Conservation (phyloP, 2,888 invertebrate genomes). For the Eristalinus sepulchralis region DNA sequence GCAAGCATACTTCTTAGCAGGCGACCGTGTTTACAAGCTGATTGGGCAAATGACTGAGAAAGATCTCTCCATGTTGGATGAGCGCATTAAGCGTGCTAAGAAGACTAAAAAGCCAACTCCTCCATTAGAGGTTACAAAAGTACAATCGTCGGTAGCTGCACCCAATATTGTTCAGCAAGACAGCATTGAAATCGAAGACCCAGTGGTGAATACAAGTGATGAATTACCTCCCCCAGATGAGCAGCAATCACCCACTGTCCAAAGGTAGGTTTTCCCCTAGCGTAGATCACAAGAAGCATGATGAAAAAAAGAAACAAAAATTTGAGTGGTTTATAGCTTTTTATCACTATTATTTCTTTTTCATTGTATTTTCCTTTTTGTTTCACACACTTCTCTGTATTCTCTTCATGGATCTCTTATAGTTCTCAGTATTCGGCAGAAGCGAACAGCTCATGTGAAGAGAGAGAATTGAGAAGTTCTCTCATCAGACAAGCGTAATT, state of each 20-base stretch:
- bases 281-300: slow-evolving; percentile 47
- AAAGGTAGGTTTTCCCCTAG: slow-evolving; percentile 36
- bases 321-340: slow-evolving; percentile 60
- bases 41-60: slow-evolving; percentile 97
- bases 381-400: slow-evolving; percentile 63
- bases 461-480: slow-evolving; percentile 74
- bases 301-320: background rate
- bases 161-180: slow-evolving; percentile 78
- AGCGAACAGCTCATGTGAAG: slow-evolving; percentile 73
- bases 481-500: slow-evolving; percentile 77
- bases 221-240: slow-evolving; percentile 79
- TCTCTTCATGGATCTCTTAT: slow-evolving; percentile 72
- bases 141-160: slow-evolving; percentile 77
- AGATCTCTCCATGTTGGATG: slow-evolving; percentile 95
- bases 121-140: slow-evolving; percentile 78
- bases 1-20: slow-evolving; percentile 93
- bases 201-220: slow-evolving; percentile 78
- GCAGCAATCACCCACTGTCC: slow-evolving; percentile 74
- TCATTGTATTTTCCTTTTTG: slow-evolving; percentile 73
- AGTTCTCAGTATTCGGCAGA: slow-evolving; percentile 74
- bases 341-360: slow-evolving; percentile 39
- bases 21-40: slow-evolving; percentile 93
- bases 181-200: slow-evolving; percentile 80
- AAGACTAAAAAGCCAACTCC: slow-evolving; percentile 83
- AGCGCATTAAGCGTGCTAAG: slow-evolving; percentile 95